phyloP scores from a whole-genome alignment of 1,140 invertebrate genomes.

The Radopholus similis region DNA sequence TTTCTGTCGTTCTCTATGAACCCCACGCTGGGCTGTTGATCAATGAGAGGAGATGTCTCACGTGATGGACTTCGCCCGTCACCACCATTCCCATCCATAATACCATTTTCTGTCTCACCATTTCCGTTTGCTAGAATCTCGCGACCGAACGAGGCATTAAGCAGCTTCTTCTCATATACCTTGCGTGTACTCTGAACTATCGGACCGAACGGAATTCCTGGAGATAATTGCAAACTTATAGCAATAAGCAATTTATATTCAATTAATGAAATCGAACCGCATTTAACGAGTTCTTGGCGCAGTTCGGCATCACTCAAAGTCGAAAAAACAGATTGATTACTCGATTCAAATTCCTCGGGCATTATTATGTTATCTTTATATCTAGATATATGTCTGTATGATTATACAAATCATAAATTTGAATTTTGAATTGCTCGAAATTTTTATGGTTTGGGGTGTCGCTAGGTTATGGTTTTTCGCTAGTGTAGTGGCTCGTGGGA shows the following conservation, averaged over 20 bases:
- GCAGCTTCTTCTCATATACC: constrained; percentile 26
- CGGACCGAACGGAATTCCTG: constrained; percentile 15
- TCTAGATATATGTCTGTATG: too few species aligned
- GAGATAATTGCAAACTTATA: background rate
- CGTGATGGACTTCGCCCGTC: background rate
- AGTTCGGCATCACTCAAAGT: constrained; percentile 8
- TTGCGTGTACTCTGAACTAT: constrained; percentile 19
- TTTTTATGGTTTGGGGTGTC: too few species aligned
- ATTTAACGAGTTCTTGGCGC: background rate
- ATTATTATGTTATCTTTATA: too few species aligned
- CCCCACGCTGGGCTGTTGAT: background rate
- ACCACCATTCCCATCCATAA: constrained; percentile 8
- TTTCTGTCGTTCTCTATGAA: background rate
- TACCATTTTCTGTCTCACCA: background rate
- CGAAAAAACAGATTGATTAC: too few species aligned
- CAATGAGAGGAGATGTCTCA: background rate
- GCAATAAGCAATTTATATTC: background rate
- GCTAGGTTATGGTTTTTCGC: too few species aligned
- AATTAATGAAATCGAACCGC: background rate
- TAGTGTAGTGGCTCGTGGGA: too few species aligned
- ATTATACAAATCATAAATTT: too few species aligned
- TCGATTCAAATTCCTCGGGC: too few species aligned
- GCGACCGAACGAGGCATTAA: constrained; percentile 9
- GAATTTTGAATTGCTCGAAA: too few species aligned
- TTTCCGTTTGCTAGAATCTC: background rate